phyloP scores from a whole-genome alignment of 2,797 vertebrate species.

The Enteromius argenteus region DNA sequence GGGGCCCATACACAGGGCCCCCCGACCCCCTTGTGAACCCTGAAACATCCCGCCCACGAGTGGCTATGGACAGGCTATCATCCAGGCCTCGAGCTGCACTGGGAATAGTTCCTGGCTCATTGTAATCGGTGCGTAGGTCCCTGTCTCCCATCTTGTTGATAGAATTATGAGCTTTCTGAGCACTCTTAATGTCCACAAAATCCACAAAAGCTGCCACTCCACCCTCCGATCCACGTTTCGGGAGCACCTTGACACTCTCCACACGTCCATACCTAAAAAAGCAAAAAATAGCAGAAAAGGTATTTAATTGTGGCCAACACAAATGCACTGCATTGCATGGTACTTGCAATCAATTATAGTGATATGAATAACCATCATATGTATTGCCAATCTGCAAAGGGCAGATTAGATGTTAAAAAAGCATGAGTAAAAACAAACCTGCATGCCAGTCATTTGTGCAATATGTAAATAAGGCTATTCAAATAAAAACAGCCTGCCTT shows the following conservation, averaged over 20 bases:
- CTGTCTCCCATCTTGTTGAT: conserved; percentile 99
- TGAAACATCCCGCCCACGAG: conserved; percentile 98
- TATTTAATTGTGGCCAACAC: not conserved
- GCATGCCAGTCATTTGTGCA: conserved; percentile 18
- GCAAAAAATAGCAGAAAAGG: not conserved
- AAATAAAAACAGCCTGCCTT: conserved; percentile 16
- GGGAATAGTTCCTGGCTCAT: conserved; percentile 99
- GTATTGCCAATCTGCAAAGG: not conserved
- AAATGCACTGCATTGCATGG: conserved; percentile 2
- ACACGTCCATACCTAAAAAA: conserved; percentile 96
- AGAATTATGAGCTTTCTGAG: conserved; percentile 99
- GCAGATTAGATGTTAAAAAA: not conserved
- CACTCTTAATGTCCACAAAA: conserved; percentile 99
- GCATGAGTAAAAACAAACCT: not conserved
- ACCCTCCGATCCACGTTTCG: conserved; percentile 97
- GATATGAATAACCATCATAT: not conserved
- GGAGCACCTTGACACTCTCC: conserved; percentile 99
- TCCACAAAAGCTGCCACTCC: conserved; percentile 99
- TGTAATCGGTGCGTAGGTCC: conserved; percentile 99
- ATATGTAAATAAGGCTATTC: conserved; percentile 26
- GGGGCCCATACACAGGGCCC: conserved; percentile 95
- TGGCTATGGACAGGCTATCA: conserved; percentile 99
- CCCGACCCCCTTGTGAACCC: conserved; percentile 99
- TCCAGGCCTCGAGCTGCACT: conserved; percentile 98
- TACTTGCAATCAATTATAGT: not conserved